A percentile compares a stretch with the other conserved stretches of the same genome.
Evolutionary conservation across 2,888 invertebrate genomes (phyloP).

Genomic region (Drosophila helvetica): DNA sequence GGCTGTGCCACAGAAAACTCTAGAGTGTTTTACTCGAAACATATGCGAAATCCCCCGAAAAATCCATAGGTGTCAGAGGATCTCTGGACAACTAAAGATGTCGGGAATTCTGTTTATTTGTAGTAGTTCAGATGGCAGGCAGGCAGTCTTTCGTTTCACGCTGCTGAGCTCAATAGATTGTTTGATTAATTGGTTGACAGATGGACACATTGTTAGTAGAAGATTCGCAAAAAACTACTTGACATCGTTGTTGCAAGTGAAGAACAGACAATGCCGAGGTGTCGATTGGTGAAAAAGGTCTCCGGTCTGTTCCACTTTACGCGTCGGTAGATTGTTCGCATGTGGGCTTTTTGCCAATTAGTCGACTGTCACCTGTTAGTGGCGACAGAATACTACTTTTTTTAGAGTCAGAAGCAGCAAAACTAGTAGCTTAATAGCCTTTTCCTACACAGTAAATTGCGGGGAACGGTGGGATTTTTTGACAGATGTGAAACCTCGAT

Average conservation of each 20-base stretch:
- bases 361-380: constrained; percentile 62
- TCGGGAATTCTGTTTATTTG: too few species aligned
- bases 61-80: too few species aligned
- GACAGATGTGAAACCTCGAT: too few species aligned
- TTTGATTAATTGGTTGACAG: constrained; percentile 62
- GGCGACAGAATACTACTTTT: constrained; percentile 5
- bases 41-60: too few species aligned
- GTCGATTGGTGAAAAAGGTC: background rate
- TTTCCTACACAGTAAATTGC: too few species aligned
- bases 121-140: background rate
- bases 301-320: background rate
- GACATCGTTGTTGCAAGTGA: background rate
- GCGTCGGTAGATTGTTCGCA: background rate
- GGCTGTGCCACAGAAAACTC: too few species aligned
- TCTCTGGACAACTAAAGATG: too few species aligned
- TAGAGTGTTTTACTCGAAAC: too few species aligned
- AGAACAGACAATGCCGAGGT: background rate
- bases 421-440: too few species aligned
- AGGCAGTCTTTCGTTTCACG: background rate
- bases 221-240: background rate
- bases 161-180: constrained; percentile 49
- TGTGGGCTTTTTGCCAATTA: constrained; percentile 52
- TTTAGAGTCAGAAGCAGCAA: background rate
- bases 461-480: too few species aligned
- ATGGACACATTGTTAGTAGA: background rate